Percentiles rank a stretch among this genome's conserved stretches.
These are phyloP conservation scores for Ctenopoma kingsleyae DNA, from an alignment of 2,797 vertebrate genomes.

Conservation along the genomic window DNA sequence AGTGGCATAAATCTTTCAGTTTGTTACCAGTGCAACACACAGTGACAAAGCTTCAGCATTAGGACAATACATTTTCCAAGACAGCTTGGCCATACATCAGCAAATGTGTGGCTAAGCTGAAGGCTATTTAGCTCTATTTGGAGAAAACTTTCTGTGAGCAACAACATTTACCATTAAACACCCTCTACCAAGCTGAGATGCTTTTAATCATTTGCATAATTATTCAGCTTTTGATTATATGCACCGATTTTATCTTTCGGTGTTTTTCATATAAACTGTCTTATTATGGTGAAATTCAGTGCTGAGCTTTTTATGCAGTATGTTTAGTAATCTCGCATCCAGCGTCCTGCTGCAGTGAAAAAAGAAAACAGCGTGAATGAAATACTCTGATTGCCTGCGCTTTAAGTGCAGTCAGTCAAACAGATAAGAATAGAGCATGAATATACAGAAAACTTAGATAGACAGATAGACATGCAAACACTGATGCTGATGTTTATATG, in stretches of 20 bases:
- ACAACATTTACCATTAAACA: slow-evolving; percentile 23
- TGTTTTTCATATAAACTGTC: slow-evolving; percentile 6
- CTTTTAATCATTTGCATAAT: slow-evolving; percentile 27
- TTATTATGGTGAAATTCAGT: slow-evolving; percentile 5
- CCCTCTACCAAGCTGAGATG: slow-evolving; percentile 5
- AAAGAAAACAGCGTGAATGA: slow-evolving; percentile 22
- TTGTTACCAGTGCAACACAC: slow-evolving; percentile 51
- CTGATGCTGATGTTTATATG: slow-evolving; percentile 2
- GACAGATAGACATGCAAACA: background rate
- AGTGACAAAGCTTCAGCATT: slow-evolving; percentile 53
- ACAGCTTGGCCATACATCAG: slow-evolving; percentile 57
- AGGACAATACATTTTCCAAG: slow-evolving; percentile 69
- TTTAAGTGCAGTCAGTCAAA: slow-evolving; percentile 48
- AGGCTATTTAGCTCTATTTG: slow-evolving; percentile 49
- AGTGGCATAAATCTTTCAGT: slow-evolving; percentile 76
- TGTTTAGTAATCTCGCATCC: slow-evolving; percentile 31
- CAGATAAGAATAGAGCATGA: slow-evolving; percentile 43
- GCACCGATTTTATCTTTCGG: slow-evolving; percentile 32
- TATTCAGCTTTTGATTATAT: slow-evolving; percentile 33
- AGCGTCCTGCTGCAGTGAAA: slow-evolving; percentile 30
- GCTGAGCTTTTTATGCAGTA: slow-evolving; percentile 7
- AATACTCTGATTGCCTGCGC: slow-evolving; percentile 22
- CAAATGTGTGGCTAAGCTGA: slow-evolving; percentile 43
- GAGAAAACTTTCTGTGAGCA: slow-evolving; percentile 22
- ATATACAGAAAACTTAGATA: slow-evolving; percentile 18